These are phyloP conservation scores for Leucophenga maculata DNA, from an alignment of 2,888 invertebrate species.

Conservation along the genomic window DNA sequence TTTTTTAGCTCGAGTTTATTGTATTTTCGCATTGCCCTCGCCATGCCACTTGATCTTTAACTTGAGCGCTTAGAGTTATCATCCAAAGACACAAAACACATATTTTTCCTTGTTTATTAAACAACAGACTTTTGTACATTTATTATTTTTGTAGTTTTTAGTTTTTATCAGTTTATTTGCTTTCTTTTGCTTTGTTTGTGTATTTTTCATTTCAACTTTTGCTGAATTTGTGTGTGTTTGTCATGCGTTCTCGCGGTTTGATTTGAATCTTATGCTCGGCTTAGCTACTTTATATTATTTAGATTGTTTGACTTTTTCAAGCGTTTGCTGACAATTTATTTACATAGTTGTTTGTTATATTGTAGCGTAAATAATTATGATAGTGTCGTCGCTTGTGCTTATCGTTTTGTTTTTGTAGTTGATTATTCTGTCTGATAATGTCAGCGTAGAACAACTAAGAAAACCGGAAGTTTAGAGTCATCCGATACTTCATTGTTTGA, in stretches of 20 bases:
- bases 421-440: neutral
- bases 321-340: neutral
- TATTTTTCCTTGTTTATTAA: too few species aligned
- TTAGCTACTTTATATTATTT: neutral
- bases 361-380: conserved; percentile 65
- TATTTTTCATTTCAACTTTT: neutral
- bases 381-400: conserved; percentile 50
- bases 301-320: conserved; percentile 36
- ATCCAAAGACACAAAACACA: too few species aligned
- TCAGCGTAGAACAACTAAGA: neutral
- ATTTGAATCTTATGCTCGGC: neutral
- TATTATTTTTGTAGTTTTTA: neutral
- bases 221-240: conserved; percentile 19
- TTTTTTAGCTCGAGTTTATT: neutral
- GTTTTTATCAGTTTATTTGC: conserved; percentile 11
- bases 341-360: conserved; percentile 53
- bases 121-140: too few species aligned
- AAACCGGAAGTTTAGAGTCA: neutral
- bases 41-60: neutral
- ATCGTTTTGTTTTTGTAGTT: conserved; percentile 25
- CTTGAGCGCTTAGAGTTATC: neutral
- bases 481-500: neutral
- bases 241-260: neutral
- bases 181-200: neutral
- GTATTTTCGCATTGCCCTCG: neutral